Evolutionary conservation across 2,888 invertebrate genomes (phyloP), one percentile per base, ranked within the genome.

Genomic region (Eristalis tenax): DNA sequence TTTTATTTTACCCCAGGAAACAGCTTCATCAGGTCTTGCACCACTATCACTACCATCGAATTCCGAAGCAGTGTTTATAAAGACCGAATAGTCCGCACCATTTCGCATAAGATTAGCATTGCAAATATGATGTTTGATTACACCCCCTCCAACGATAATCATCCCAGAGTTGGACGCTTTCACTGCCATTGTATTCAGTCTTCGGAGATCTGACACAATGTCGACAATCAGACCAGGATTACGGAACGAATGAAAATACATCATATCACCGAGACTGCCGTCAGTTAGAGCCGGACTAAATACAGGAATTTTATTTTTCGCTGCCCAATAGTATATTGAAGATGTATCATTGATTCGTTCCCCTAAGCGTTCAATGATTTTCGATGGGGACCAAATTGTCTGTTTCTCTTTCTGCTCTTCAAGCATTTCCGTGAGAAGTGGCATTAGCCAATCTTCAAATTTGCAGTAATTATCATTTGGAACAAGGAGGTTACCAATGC

Each of bases 71-170:
- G 99, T 99, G 92, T 99, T 99, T 13, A 99, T 94, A 93, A 97
- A 99, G 0, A 99, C 98, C 0, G 98, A 95, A 93, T 94, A 99
- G 93, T 99, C 98, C 0, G 99, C 98, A 18, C 99, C 99, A 93
- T 99, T 99, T 89, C 99, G 96, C 99, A 99, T 99, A 77, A 99
- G 94, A 94, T 99, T 99, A 1, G 99, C 99, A 94, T 99, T 99
- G 93, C 98, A 99, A 90, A 99, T 99, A 92, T 99, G 99, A 94
- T 99, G 99, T 93, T 99, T 99, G n/a, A 99, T 95, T 0, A 99
- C 94, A 10, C 99, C 99, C 0, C 99, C 99, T 4, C 99, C 99
- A 81, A 99, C 93, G 85, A 99, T 98, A 56, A 99, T 96, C 95
- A 99, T 97, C 13, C 99, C 99, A n/a, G 97, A 96, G 91, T 98